These are phyloP conservation scores for Hyalella azteca DNA, from an alignment of 2,888 invertebrate genomes.

Conservation along the genomic window DNA sequence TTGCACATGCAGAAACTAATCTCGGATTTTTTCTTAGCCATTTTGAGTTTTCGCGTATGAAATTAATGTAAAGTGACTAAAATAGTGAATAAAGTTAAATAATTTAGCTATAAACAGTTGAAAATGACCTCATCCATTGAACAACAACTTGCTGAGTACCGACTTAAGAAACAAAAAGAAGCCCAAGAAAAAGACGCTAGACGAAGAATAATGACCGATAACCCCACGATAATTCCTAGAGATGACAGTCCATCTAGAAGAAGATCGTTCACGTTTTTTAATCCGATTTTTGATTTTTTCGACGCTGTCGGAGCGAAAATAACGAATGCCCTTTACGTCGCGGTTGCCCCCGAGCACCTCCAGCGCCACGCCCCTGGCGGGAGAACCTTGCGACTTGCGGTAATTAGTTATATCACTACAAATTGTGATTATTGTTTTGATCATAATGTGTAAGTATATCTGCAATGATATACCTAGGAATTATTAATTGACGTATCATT, in stretches of 20 bases:
- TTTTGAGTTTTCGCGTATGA: no score
- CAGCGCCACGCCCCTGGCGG: not conserved
- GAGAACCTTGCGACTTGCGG: not conserved
- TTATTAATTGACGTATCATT: no score
- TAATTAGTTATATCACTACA: not conserved
- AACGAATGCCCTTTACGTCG: not conserved
- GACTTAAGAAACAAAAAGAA: not conserved
- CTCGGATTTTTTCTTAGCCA: no score
- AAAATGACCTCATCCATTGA: no score
- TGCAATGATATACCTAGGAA: no score
- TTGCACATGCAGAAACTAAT: no score
- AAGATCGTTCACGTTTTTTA: not conserved
- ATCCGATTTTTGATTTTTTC: not conserved
- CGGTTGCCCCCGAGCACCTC: constrained; percentile 6
- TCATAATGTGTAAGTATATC: not conserved
- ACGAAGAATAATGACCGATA: not conserved
- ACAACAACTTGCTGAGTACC: not conserved
- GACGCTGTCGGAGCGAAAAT: not conserved
- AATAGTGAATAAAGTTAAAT: no score
- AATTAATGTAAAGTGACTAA: no score
- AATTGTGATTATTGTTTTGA: not conserved
- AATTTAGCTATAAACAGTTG: no score
- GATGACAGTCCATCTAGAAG: no score
- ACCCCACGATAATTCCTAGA: no score
- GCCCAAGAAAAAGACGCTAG: not conserved